These are phyloP conservation scores for Chaetodon trifasciatus DNA, from an alignment of 2,797 vertebrate genomes.

Conservation along the genomic window DNA sequence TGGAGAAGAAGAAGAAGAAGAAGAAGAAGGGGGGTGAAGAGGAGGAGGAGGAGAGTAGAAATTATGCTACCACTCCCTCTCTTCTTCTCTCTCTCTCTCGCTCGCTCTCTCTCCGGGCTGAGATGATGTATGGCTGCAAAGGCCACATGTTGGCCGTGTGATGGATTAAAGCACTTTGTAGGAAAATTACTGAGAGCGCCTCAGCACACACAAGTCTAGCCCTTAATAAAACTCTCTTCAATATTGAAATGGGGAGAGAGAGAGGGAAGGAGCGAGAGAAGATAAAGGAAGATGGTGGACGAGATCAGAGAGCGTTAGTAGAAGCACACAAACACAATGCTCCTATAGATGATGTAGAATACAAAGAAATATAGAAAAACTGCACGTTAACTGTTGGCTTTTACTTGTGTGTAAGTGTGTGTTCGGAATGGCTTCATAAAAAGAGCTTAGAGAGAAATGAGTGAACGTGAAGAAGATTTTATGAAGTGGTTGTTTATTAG, in stretches of 20 bases:
- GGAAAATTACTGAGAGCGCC: constrained; percentile 99
- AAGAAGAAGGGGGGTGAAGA: constrained; percentile 29
- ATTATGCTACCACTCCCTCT: constrained; percentile 83
- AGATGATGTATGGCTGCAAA: constrained; percentile 99
- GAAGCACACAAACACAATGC: constrained; percentile 46
- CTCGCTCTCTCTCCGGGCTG: constrained; percentile 88
- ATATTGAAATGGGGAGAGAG: constrained; percentile 90
- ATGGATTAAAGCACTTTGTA: constrained; percentile 99
- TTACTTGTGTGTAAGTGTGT: neutral
- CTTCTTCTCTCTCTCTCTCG: constrained; percentile 71
- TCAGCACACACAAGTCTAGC: constrained; percentile 96
- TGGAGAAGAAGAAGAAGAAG: constrained; percentile 45
- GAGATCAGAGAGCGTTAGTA: constrained; percentile 15
- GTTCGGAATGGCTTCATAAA: constrained; percentile 34
- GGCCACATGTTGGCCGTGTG: constrained; percentile 98
- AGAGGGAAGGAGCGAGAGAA: constrained; percentile 52
- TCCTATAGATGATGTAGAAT: constrained; percentile 27
- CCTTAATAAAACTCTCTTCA: constrained; percentile 99
- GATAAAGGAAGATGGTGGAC: constrained; percentile 71
- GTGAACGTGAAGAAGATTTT: constrained; percentile 34
- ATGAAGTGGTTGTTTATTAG: constrained; percentile 27
- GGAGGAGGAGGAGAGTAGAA: constrained; percentile 77
- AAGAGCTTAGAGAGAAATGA: neutral
- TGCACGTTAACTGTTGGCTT: constrained; percentile 23
- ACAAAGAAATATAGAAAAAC: constrained; percentile 30